Base-by-base conservation (phyloP, 1,140 invertebrate species). In the Dinoponera quadriceps region DNA sequence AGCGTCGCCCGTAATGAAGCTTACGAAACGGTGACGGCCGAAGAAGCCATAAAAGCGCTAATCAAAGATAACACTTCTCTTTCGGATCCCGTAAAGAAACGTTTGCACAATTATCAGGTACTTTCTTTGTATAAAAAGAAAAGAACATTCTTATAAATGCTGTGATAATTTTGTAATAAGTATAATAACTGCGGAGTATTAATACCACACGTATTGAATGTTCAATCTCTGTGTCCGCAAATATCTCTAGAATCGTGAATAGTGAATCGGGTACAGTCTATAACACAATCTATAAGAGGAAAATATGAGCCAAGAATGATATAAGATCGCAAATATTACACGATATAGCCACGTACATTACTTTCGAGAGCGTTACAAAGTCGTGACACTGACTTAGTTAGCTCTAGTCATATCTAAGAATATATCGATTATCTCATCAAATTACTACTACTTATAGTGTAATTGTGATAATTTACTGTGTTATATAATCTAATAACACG, bases 11-110 rank as follows among this genome's bases (percentile, higher is more conserved):
- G 90, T 18, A 87, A 86, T 20, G 87, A 91, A 62, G 38, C 85
- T n/a, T 78, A 90, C 25, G 57, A 88, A 69, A 82, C 85, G 20
- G 44, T 93, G 4, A 90, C 83, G 68, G 87, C 93, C 0, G 93
- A 94, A 1, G 93, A 95, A 81, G 92, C 94, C 11, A 91, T 95
- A 2, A 92, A 94, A 88, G 94, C 94, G 18, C 85, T 96, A 7
- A 88, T 95, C 4, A 92, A 89, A 22, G 94, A 96, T 90, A 95
- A 95, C 88, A 88, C 94, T 2, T 93, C 90, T 85, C 94, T 96
- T 89, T 88, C 95, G 82, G 94, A 95, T 38, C 95, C 96, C 5
- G 94, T 84, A 4, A 93, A 89, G 55, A 92, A 90, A 92, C 82
- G 80, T 83, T 80, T 94, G 66, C 89, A 89, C 20, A 66, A 90